Base-by-base conservation (phyloP, 2,113 vertebrate genomes). In the Archilochus colubris region DNA sequence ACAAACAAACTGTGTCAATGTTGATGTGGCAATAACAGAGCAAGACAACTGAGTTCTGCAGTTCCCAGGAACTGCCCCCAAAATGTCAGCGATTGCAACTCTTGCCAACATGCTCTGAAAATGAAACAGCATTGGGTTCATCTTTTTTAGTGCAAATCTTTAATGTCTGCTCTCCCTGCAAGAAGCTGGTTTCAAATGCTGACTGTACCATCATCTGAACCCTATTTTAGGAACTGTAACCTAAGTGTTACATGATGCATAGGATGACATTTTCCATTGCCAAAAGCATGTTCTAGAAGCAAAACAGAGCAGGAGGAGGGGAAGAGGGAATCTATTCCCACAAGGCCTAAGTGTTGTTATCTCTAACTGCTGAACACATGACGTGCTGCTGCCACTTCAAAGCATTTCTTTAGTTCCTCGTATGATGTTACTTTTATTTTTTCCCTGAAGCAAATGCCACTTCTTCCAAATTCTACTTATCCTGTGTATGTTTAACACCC, bases 1-100 rank as follows among this genome's bases (percentile, higher is more conserved):
- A 93, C 93, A 97, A 97, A 97, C 96, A 97, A 98, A 95, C 88
- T 82, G 61, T 93, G 94, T 95, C 93, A 95, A 91, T 86, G 88
- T 95, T 97, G 94, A 95, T 85, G 72, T 75, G 87, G 96, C 93
- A 94, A 82, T 48, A 97, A 88, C 78, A 81, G 89, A 96, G 82
- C 89, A 96, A 78, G 86, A 94, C 91, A 87, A 95, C 76, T 0
- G 46, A 94, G 66, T 54, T 84, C 73, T 81, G 67, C 58, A 43
- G 44, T 86, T 91, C 91, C 77, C 87, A n/a, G 78, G 70, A 93
- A 64, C 79, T 88, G 79, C 38, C 91, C 93, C 80, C 50, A 82
- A 93, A 96, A 90, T 70, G 89, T 89, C 96, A 95, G 78, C 2
- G 8, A 93, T n/a, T 5, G 5, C 68, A 94, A n/a, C 40, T 89